Conservation (phyloP, 1,140 invertebrate genomes). For the Geopemphigus sp. region DNA sequence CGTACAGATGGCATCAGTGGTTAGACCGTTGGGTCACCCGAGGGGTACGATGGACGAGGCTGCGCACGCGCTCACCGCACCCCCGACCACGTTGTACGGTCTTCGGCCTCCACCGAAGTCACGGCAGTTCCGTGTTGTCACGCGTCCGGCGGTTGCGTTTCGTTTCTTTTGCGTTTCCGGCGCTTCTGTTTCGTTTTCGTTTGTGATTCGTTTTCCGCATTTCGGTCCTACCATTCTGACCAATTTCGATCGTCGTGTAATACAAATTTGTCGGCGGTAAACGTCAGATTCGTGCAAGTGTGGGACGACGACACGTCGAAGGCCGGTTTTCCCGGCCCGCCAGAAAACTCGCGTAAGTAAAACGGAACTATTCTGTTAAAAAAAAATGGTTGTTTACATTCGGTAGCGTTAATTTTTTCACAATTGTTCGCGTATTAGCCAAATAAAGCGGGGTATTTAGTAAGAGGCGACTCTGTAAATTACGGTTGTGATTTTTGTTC, state of each 20-base stretch:
- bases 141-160: constrained; percentile 4
- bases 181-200: background rate
- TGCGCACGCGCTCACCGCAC: constrained; percentile 12
- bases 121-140: constrained; percentile 13
- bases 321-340: no score
- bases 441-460: no score
- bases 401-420: no score
- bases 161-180: background rate
- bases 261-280: no score
- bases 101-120: background rate
- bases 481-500: no score
- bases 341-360: background rate
- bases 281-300: background rate
- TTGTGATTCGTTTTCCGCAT: background rate
- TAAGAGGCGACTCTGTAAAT: no score
- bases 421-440: no score
- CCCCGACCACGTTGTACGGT: constrained; percentile 19
- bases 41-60: background rate
- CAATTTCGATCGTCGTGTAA: background rate
- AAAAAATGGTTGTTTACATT: no score
- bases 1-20: background rate
- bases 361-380: no score
- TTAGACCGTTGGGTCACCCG: no score
- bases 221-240: background rate
- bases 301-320: no score